A percentile compares a stretch with the other conserved stretches of the same genome.
Evolutionary conservation across 2,888 invertebrate species (phyloP).

Genomic region (Rhagophthalmus giganteus): DNA sequence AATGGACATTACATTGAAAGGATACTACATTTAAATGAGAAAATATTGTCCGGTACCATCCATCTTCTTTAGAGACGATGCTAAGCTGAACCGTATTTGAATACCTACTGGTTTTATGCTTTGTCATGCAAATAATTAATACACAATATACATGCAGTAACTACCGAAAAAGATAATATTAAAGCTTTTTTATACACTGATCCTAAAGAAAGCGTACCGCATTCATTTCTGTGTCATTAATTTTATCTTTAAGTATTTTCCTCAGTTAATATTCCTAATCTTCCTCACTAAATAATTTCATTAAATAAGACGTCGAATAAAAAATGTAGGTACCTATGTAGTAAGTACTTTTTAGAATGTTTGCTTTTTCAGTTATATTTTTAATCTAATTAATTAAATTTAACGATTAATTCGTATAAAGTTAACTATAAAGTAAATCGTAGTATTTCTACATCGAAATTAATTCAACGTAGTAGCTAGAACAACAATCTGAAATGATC

Average conservation of each 20-base stretch:
- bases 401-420: no score
- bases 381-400: no score
- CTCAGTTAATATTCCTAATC: constrained; percentile 10
- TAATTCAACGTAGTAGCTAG: no score
- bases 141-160: constrained; percentile 25
- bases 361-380: no score
- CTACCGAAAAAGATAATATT: constrained; percentile 18
- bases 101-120: constrained; percentile 36
- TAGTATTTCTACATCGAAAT: no score
- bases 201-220: not conserved
- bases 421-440: no score
- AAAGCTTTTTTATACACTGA: constrained; percentile 12
- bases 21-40: constrained; percentile 11
- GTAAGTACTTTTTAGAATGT: no score
- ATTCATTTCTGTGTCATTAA: constrained; percentile 4
- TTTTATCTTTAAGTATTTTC: not conserved
- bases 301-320: no score
- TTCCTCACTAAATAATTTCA: constrained; percentile 2
- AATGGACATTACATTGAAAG: constrained; percentile 10
- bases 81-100: constrained; percentile 29
- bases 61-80: constrained; percentile 30
- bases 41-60: constrained; percentile 26
- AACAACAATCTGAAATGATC: no score
- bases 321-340: no score
- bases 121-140: constrained; percentile 39